Evolutionary conservation across 2,888 invertebrate species (phyloP), one percentile per base, ranked within the genome.

Genomic region (Serrognathus titanus): DNA sequence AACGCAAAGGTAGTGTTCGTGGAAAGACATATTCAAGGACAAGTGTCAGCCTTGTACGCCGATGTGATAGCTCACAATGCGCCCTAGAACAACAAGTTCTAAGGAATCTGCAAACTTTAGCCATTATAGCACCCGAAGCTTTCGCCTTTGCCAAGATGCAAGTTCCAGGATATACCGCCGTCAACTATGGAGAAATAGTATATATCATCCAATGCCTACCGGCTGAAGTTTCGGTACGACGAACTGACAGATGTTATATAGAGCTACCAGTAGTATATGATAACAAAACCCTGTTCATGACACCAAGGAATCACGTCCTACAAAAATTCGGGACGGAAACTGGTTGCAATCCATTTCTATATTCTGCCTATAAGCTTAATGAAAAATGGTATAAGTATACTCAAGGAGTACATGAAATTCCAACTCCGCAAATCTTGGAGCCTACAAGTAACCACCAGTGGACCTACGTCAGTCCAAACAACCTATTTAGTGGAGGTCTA

Each of bases 181-280:
- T 49, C 12, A 50, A 41, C 9, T 41, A 49, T 4, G 60, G 60
- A 9, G 60, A 62, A 56, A 46, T 55, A 7, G 45, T 62, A 1
- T 55, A 58, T 9, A 56, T 62, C 10, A 60, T 60, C 12, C 53
- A 60, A 57, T 59, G n/a, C n/a, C n/a, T n/a, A n/a, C n/a, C n/a
- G n/a, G n/a, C n/a, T n/a, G n/a, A n/a, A n/a, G n/a, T n/a, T n/a
- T n/a, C n/a, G n/a, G n/a, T n/a, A n/a, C n/a, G n/a, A n/a, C n/a
- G n/a, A n/a, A n/a, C n/a, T n/a, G n/a, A n/a, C n/a, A n/a, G n/a
- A n/a, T n/a, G n/a, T n/a, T n/a, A n/a, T n/a, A n/a, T n/a, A n/a
- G n/a, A n/a, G n/a, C n/a, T n/a, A n/a, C n/a, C n/a, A n/a, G n/a
- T n/a, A n/a, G n/a, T n/a, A n/a, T n/a, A n/a, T n/a, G n/a, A n/a